Evolutionary conservation across 2,888 invertebrate genomes (phyloP), one percentile per base, ranked within the genome.

Genomic region (Tetrapedia diversipes): DNA sequence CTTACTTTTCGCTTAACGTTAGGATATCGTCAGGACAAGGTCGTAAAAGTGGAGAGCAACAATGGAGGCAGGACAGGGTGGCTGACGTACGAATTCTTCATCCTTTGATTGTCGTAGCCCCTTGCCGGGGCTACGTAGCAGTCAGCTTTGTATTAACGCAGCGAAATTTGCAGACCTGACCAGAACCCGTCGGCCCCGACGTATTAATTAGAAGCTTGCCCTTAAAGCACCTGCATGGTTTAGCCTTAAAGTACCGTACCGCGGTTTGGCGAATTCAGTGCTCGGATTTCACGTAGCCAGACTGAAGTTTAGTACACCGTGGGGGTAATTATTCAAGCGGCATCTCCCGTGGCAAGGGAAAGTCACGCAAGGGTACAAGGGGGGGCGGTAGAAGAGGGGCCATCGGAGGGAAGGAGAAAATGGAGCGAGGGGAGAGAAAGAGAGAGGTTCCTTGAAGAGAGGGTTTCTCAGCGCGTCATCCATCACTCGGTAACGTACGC

Each of bases 271-370:
- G 87, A 88, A 89, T 89, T 90, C 89, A 84, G 82, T 89, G 86
- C 89, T 89, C 86, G 87, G 90, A 89, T 90, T 90, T 89, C 89
- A 87, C 86, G 86, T 86, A 87, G 84, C 83, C 84, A 84, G 86
- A 85, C 87, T 80, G 81, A 87, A 88, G 86, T 86, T 89, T 87
- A 86, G 86, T 86, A 85, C 89, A 84, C 86, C 88, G 83, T 84
- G 89, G 88, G 90, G 90, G 88, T 91, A 91, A 91, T 91, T 91
- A 91, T 91, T 91, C 91, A 91, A 90, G 88, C 87, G 88, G 89
- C 89, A 88, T 89, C 89, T 89, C 88, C 87, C 86, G 85, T 84
- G 87, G 86, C 87, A 75, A 54, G 80, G 78, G 84, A 81, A 86
- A 87, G 88, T 87, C 86, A 86, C 88, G 87, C 88, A 68, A 86